Evolutionary conservation across 2,888 invertebrate genomes (phyloP).

Genomic region (Macrosoma leucophasiata): DNA sequence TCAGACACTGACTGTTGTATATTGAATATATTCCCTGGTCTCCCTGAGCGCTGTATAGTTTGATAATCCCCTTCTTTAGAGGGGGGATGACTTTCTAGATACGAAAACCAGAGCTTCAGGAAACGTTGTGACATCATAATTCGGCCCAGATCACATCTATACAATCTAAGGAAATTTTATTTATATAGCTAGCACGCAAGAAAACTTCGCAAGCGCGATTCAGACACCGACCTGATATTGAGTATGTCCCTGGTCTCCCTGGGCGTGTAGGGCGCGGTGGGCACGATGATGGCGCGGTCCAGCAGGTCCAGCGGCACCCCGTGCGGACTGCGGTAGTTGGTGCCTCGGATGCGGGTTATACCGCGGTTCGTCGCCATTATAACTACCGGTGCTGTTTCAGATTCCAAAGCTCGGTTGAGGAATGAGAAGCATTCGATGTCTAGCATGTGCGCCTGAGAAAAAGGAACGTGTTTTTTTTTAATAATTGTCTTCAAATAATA

Average conservation of each 20-base stretch:
- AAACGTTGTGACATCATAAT: no score
- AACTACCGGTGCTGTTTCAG: conserved; percentile 97
- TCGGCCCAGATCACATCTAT: no score
- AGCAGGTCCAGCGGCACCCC: conserved; percentile 98
- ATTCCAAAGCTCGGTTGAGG: conserved; percentile 96
- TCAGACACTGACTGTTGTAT: no score
- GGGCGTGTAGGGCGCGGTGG: conserved; percentile 91
- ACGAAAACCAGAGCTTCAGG: no score
- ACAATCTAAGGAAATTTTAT: no score
- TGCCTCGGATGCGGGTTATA: conserved; percentile 96
- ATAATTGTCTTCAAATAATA: no score
- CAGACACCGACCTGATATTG: conserved; percentile 81
- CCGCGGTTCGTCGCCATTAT: conserved; percentile 99
- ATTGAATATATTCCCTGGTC: no score
- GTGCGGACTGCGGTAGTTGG: conserved; percentile 94
- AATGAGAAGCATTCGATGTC: conserved; percentile 99
- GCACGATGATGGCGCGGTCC: conserved; percentile 96
- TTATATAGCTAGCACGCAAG: no score
- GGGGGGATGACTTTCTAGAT: no score
- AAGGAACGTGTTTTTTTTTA: background rate
- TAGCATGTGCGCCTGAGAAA: conserved; percentile 91
- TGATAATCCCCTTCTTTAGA: no score
- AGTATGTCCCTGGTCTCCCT: conserved; percentile 94
- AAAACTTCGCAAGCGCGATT: no score
- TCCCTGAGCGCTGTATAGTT: no score